Base-by-base conservation (phyloP, 2,113 vertebrate species). In the Xerus inauris region DNA sequence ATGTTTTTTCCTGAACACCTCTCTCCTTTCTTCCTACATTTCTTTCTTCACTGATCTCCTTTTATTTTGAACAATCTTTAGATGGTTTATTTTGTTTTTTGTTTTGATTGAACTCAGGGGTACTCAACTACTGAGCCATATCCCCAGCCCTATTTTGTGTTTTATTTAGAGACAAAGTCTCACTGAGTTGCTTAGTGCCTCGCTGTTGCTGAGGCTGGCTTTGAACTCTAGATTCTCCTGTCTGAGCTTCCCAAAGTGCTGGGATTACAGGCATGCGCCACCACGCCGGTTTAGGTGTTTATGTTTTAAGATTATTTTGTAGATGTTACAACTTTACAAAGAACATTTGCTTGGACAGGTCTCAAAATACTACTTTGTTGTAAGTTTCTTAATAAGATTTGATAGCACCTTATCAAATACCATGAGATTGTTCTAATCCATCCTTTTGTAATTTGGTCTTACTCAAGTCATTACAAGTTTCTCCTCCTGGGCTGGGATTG, bases 321-420 rank as follows among this genome's bases (percentile, higher is more conserved):
- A 89, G 94, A 76, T 75, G 26, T 87, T 72, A 81, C 59, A 8
- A 45, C 38, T 85, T 95, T n/a, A 73, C 57, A 90, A 69, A 76
- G 69, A 87, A 94, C 85, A 62, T 67, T 42, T 97, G 16, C 67
- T 94, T 93, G 83, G 28, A 82, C 54, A 64, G 35, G 5, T 22
- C 49, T 87, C 72, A 87, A 86, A 90, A 82, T 88, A 91, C 26
- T 67, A 79, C 67, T 92, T 94, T 28, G 40, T 87, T 49, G 0
- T 69, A 87, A 57, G 42, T 51, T 71, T 24, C 69, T 89, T 57
- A 87, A 6, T 77, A 54, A 62, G n/a, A 38, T 81, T 64, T 22
- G 5, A 57, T 28, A 35, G 19, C n/a, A 45, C 26, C n/a, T 89
- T 87, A 83, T 67, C 71, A 71, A 71, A 20, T 24, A 4, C 84